Evolutionary conservation across 1,140 invertebrate species (phyloP).

Genomic region (Heterodera schachtii): DNA sequence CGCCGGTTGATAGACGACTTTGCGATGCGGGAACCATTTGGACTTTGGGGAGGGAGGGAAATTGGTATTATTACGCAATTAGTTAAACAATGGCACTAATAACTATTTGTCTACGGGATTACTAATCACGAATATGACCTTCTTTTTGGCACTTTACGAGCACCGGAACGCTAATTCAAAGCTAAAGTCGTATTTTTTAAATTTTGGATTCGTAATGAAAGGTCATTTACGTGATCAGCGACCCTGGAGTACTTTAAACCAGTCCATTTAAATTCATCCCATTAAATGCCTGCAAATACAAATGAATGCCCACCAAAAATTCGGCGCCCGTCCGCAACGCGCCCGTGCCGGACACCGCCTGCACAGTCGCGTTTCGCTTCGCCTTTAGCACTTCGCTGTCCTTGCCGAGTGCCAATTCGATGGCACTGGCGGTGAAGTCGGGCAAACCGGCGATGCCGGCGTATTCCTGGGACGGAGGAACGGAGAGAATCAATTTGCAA

Average conservation of each 20-base stretch:
- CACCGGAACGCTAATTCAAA: too few relatives aligned
- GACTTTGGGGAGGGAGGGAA: constrained; percentile 51
- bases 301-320: constrained; percentile 75
- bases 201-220: too few relatives aligned
- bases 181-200: too few relatives aligned
- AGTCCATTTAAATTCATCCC: too few relatives aligned
- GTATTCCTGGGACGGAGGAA: constrained; percentile 75
- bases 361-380: constrained; percentile 78
- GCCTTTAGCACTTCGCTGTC: constrained; percentile 76
- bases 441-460: constrained; percentile 81
- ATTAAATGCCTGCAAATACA: constrained; percentile 32
- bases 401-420: constrained; percentile 85
- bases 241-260: too few relatives aligned
- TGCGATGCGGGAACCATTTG: constrained; percentile 70
- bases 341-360: constrained; percentile 94
- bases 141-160: too few relatives aligned
- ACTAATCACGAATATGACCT: too few relatives aligned
- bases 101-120: too few relatives aligned
- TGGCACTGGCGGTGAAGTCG: constrained; percentile 67
- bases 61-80: too few relatives aligned
- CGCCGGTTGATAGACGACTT: constrained; percentile 86
- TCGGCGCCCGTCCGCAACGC: constrained; percentile 87
- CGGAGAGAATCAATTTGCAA: neutral
- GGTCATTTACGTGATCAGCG: too few relatives aligned
- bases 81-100: too few relatives aligned